A percentile compares a stretch with the other conserved stretches of the same genome.
Conservation (phyloP, 2,797 vertebrate species). For the Hipposideros larvatus region DNA sequence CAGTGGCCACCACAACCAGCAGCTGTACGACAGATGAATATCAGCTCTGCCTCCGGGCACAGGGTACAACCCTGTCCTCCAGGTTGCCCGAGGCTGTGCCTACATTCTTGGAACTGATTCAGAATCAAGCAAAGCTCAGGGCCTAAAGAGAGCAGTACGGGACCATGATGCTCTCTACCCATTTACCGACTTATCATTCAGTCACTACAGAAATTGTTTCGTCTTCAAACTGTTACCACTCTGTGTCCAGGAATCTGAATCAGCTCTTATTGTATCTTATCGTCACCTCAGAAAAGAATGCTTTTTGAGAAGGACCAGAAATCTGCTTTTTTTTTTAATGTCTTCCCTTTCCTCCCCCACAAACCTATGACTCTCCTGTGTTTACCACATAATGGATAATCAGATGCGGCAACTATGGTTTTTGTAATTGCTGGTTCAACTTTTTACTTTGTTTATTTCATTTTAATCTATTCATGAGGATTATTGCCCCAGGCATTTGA, state of each 20-base stretch:
- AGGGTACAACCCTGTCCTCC: not conserved
- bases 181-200: not conserved
- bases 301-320: not conserved
- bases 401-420: not conserved
- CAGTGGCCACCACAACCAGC: not conserved
- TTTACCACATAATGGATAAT: not conserved
- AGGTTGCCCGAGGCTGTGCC: not conserved
- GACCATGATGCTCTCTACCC: not conserved
- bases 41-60: not conserved
- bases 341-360: not conserved
- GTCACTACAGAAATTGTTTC: not conserved
- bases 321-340: not conserved
- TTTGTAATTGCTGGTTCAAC: not conserved
- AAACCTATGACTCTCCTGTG: not conserved
- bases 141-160: not conserved
- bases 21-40: not conserved
- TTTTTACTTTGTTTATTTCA: constrained; percentile 26
- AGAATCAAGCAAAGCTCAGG: not conserved
- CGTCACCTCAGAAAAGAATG: constrained; percentile 1
- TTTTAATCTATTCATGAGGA: constrained; percentile 7
- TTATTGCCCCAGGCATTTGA: not conserved
- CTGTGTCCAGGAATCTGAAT: not conserved
- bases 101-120: not conserved
- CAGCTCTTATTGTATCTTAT: not conserved
- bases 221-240: not conserved